These are phyloP conservation scores for Enchytraeus crypticus DNA, from an alignment of 2,888 invertebrate species.

Conservation along the genomic window DNA sequence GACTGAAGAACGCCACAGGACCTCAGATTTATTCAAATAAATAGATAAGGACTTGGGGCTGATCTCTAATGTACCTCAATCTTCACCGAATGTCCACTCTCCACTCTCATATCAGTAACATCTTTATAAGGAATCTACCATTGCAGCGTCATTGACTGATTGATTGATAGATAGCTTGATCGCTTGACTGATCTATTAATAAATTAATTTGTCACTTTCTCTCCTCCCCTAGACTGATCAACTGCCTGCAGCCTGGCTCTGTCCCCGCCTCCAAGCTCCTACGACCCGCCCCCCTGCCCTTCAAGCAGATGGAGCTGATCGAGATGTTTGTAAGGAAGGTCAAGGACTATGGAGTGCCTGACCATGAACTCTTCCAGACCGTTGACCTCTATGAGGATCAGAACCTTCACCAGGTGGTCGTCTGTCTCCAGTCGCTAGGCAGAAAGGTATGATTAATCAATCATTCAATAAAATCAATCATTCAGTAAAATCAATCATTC, in stretches of 20 bases:
- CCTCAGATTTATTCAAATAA: too few species aligned
- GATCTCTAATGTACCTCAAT: too few species aligned
- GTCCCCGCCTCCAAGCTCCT: conserved; percentile 17
- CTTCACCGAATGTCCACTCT: too few species aligned
- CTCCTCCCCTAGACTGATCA: conserved; percentile 12
- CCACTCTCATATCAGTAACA: too few species aligned
- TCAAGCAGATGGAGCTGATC: conserved; percentile 84
- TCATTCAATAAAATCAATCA: too few species aligned
- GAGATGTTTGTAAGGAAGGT: conserved; percentile 81
- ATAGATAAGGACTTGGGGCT: too few species aligned
- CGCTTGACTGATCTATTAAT: too few species aligned
- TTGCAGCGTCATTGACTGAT: too few species aligned
- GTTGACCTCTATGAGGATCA: conserved; percentile 94
- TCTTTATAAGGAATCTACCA: too few species aligned
- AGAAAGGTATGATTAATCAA: conserved; percentile 87
- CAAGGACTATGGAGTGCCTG: conserved; percentile 76
- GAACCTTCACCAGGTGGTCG: conserved; percentile 89
- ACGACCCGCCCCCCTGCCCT: conserved; percentile 49
- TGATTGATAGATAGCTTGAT: too few species aligned
- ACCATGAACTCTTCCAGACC: conserved; percentile 91
- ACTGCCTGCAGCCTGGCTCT: conserved; percentile 17
- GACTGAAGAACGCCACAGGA: too few species aligned
- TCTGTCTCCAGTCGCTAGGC: conserved; percentile 85
- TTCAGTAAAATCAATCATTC: too few species aligned
- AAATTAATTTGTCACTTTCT: not conserved